Base-by-base conservation (phyloP, 2,888 invertebrate species). In the Microctonus hyperodae region DNA sequence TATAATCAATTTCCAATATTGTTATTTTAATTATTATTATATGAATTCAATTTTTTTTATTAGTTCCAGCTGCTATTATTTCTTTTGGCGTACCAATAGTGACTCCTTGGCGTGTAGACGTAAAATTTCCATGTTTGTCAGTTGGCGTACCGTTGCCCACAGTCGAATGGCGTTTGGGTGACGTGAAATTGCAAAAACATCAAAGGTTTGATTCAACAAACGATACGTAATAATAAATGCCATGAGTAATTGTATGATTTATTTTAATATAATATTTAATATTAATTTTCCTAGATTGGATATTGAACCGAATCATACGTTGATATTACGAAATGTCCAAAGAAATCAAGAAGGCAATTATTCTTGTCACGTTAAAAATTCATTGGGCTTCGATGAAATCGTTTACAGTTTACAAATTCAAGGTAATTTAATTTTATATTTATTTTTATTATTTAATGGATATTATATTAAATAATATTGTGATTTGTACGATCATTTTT, bases 61-160 rank as follows among this genome's bases (percentile, higher is more conserved):
- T 71, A 83, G 85, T 88, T 69, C 87, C 87, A 71, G 88, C 88
- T 13, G 86, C 88, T 11, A 87, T 88, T 56, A 85, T 88, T 68
- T 88, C 88, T 13, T 88, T 88, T 74, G 88, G 88, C 25, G 85
- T 86, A 72, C 83, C 85, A 2, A 75, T 88, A 35, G 84, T 86
- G 67, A 86, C 86, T 10, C 86, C 87, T 44, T 87, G 88, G 86
- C 85, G 87, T 63, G 85, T 86, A 16, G 86, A 87, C 73, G 85
- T 88, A 69, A 85, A 85, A 70, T 77, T 89, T 57, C 82, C 87
- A 0, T 89, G 89, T 70, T 76, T 86, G 1, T 85, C 85, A 68
- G 87, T 88, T n/a, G 88, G 88, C 1, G 82, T 83, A 68, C 88
- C 88, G 0, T 81, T 81, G 40, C 85, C 87, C 1, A 84, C 78